Evolutionary conservation across 2,888 invertebrate species (phyloP).

Genomic region (Atethmia centrago): DNA sequence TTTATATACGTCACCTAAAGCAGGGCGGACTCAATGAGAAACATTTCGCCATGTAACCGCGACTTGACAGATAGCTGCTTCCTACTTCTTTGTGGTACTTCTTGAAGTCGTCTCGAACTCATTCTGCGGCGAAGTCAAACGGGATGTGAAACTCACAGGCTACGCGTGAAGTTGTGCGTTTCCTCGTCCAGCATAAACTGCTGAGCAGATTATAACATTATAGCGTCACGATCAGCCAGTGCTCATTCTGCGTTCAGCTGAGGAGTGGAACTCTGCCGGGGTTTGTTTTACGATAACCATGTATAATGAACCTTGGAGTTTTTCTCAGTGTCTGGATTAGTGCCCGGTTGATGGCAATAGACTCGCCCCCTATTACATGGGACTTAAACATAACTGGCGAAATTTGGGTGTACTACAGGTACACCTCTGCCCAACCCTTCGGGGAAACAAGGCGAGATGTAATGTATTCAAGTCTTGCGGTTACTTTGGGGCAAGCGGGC

Average conservation of each 20-base stretch:
- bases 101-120: constrained; percentile 33
- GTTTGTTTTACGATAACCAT: background rate
- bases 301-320: background rate
- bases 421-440: no score
- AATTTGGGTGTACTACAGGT: no score
- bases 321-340: no score
- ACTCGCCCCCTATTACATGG: no score
- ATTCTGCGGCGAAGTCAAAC: background rate
- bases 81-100: constrained; percentile 29
- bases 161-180: background rate
- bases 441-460: no score
- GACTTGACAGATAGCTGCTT: constrained; percentile 39
- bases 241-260: no score
- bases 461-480: background rate
- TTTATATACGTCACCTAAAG: constrained; percentile 47
- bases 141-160: background rate
- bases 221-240: no score
- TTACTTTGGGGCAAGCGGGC: background rate
- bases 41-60: constrained; percentile 49
- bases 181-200: no score
- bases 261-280: no score
- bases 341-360: no score
- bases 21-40: constrained; percentile 44
- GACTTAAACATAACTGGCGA: no score
- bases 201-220: no score